Evolutionary conservation across 1,140 invertebrate genomes (phyloP), one percentile per base, ranked within the genome.

Genomic region (Gryllus bimaculatus): DNA sequence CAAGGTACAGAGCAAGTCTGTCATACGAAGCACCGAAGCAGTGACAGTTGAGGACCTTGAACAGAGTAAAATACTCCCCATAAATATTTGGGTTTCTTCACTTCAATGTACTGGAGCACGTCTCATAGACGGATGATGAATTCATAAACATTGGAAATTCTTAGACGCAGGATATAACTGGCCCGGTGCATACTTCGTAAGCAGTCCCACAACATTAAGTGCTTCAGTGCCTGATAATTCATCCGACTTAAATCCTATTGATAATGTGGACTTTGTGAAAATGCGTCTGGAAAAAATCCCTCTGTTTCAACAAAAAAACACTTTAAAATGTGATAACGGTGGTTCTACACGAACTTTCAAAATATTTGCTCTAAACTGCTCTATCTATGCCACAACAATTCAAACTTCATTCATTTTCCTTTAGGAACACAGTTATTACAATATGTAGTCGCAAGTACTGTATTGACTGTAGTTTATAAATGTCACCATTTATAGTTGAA

Each of bases 51-150:
- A 54, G 12, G 15, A 79, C 21, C 8, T n/a, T n/a, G n/a, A n/a
- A 76, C 54, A 10, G 74, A 73, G 20, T 75, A 20, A 48, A 54
- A 76, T 20, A 76, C 74, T 8, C 75, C 74, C 10, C 20, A 76
- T n/a, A 79, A 26, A 79, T 77, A 54, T 79, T 76, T 79, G n/a
- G n/a, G n/a, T n/a, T 76, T 66, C 76, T 79, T 77, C 73, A 74
- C 8, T 0, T 8, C 74, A 48, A 76, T 79, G 8, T 26, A 73
- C 47, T 75, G 78, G 73, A 7, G 75, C 26, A 48, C 54, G 73
- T 73, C 47, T 39, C 73, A 13, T 48, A 47, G 13, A 73, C 8
- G 73, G 13, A 79, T 75, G 78, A 79, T 79, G 78, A 76, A 77
- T 76, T 18, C n/a, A 74, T 54, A 0, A 77, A 73, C 49, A 66